Conservation (phyloP, 2,888 invertebrate species). For the Pammene fasciana region DNA sequence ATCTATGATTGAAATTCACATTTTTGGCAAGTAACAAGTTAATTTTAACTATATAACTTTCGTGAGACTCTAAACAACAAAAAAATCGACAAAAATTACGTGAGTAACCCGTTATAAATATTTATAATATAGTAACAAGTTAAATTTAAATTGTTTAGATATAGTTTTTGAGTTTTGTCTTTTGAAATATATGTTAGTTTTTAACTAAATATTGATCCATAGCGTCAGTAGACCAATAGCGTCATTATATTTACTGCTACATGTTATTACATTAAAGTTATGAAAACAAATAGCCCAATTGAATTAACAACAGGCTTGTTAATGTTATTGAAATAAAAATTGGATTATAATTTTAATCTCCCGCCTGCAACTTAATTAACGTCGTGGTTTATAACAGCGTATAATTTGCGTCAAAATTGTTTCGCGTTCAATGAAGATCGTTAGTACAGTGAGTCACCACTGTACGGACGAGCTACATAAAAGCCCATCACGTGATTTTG, state of each 20-base stretch:
- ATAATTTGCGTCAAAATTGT: conserved; percentile 81
- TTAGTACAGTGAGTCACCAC: conserved; percentile 66
- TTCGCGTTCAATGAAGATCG: conserved; percentile 74
- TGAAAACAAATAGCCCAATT: conserved; percentile 67
- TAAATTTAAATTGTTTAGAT: too few species aligned
- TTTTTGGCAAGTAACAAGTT: too few species aligned
- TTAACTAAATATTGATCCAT: too few species aligned
- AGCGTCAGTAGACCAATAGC: neutral
- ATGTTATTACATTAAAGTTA: conserved; percentile 45
- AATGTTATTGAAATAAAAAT: conserved; percentile 77
- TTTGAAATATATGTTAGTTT: too few species aligned
- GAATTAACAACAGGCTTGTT: conserved; percentile 67
- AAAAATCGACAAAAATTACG: too few species aligned
- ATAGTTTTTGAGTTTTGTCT: too few species aligned
- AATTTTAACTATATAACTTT: too few species aligned
- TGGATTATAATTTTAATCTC: conserved; percentile 79
- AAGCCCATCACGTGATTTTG: conserved; percentile 73
- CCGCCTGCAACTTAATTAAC: conserved; percentile 75
- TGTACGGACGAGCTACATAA: conserved; percentile 47
- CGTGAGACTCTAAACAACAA: too few species aligned
- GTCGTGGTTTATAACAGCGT: conserved; percentile 72
- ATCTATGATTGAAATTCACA: too few species aligned
- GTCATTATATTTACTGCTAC: conserved; percentile 24
- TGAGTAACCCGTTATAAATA: too few species aligned
- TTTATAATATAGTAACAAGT: too few species aligned